Conservation (phyloP, 2,113 vertebrate genomes). For the Polypterus senegalus region DNA sequence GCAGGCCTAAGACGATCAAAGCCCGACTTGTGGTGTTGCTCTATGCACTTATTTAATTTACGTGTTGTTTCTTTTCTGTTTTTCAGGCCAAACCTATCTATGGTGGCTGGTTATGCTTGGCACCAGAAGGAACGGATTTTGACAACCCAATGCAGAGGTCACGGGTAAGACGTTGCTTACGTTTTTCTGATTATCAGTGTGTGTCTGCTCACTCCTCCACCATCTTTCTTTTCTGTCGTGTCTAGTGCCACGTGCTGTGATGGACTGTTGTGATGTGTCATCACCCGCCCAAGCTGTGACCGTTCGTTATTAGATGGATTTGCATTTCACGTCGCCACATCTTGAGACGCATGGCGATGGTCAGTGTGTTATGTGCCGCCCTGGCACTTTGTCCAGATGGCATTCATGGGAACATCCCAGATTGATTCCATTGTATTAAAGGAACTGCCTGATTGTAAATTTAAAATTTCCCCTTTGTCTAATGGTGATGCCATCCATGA, state of each 20-base stretch:
- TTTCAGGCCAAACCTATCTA: conserved; percentile 68
- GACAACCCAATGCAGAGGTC: conserved; percentile 70
- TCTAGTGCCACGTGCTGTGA: not conserved
- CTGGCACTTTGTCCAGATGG: too few relatives aligned
- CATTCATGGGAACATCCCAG: too few relatives aligned
- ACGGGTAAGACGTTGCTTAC: conserved; percentile 40
- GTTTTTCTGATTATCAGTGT: not conserved
- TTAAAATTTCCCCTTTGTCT: too few relatives aligned
- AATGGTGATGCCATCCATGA: too few relatives aligned
- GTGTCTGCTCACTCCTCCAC: not conserved
- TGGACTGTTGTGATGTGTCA: too few relatives aligned
- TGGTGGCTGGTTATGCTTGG: conserved; percentile 66
- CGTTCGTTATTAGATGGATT: not conserved
- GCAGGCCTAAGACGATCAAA: conserved; percentile 21
- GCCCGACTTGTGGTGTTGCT: not conserved
- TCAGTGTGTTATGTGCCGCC: too few relatives aligned
- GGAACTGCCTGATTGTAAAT: too few relatives aligned
- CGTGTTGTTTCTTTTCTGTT: conserved; percentile 22
- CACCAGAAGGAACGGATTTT: conserved; percentile 66
- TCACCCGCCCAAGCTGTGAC: too few relatives aligned
- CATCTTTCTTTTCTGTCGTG: not conserved
- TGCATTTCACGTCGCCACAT: not conserved
- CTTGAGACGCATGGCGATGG: not conserved
- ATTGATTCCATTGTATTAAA: too few relatives aligned
- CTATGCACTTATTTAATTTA: not conserved